These are phyloP conservation scores for Amphibalanus amphitrite DNA, from an alignment of 1,140 invertebrate genomes.

Conservation along the genomic window DNA sequence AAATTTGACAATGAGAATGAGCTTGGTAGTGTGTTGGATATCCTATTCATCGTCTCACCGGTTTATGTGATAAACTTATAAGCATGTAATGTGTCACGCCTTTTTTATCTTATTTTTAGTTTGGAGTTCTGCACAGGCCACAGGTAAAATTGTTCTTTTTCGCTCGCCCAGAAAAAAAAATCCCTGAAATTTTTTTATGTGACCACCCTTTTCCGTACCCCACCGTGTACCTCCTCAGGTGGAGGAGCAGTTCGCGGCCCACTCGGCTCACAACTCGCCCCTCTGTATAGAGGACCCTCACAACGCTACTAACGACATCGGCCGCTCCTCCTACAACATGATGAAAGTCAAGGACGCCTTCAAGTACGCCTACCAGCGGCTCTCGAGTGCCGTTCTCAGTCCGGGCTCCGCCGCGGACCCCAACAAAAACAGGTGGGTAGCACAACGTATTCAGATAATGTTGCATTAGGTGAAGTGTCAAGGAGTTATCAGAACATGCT, in stretches of 20 bases:
- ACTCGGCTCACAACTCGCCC: constrained; percentile 78
- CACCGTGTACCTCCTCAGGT: background rate
- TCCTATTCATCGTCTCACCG: no score
- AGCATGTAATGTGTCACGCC: no score
- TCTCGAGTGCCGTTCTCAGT: constrained; percentile 52
- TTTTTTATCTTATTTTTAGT: no score
- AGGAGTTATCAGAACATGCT: constrained; percentile 1
- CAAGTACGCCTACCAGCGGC: constrained; percentile 77
- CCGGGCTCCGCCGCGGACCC: background rate
- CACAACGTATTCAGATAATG: background rate
- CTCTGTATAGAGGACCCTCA: constrained; percentile 97
- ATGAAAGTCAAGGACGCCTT: constrained; percentile 84
- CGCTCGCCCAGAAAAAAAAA: background rate
- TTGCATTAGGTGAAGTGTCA: background rate
- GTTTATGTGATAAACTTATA: no score
- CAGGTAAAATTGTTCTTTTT: background rate
- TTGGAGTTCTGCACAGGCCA: no score
- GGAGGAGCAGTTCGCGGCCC: constrained; percentile 58
- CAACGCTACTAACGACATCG: constrained; percentile 84
- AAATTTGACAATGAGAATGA: no score
- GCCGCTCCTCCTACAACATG: constrained; percentile 83
- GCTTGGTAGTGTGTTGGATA: no score
- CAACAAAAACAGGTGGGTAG: background rate
- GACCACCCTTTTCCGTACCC: no score
- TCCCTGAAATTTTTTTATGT: no score